phyloP scores from a whole-genome alignment of 92 coral and sea anemone genomes.

The Epizoanthus illoricatus region DNA sequence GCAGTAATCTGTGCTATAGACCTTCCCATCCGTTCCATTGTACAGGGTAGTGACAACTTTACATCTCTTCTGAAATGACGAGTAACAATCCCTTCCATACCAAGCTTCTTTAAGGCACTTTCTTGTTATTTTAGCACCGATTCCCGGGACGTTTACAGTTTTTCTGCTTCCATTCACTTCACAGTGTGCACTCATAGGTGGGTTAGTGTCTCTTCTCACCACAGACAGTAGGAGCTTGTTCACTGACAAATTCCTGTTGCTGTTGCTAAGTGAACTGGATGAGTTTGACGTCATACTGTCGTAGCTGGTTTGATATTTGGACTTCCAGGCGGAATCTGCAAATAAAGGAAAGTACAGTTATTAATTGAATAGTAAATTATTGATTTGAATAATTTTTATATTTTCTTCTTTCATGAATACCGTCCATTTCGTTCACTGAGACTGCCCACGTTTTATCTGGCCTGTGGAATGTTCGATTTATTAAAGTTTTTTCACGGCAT shows the following conservation, averaged over 20 bases:
- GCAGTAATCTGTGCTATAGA: neutral
- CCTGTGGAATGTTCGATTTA: no score
- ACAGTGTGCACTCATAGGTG: neutral
- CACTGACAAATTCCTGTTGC: neutral
- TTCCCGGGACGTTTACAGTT: neutral
- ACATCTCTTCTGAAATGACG: neutral
- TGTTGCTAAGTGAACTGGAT: neutral
- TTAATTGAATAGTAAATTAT: neutral
- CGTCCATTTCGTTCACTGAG: no score
- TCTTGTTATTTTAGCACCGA: neutral
- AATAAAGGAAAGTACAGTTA: neutral
- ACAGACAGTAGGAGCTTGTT: neutral
- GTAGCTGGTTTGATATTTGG: no score
- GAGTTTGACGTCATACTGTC: neutral
- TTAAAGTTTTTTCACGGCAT: no score
- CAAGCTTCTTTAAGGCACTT: slow-evolving; percentile 2
- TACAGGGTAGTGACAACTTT: neutral
- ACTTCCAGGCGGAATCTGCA: neutral
- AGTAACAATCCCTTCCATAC: slow-evolving; percentile 10
- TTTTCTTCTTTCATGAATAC: no score
- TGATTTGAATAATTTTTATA: no score
- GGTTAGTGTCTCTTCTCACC: slow-evolving; percentile 9
- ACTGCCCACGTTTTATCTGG: no score
- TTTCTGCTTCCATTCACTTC: neutral
- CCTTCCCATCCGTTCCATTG: neutral